phyloP scores from a whole-genome alignment of 2,113 vertebrate species.

The Trachemys scripta region DNA sequence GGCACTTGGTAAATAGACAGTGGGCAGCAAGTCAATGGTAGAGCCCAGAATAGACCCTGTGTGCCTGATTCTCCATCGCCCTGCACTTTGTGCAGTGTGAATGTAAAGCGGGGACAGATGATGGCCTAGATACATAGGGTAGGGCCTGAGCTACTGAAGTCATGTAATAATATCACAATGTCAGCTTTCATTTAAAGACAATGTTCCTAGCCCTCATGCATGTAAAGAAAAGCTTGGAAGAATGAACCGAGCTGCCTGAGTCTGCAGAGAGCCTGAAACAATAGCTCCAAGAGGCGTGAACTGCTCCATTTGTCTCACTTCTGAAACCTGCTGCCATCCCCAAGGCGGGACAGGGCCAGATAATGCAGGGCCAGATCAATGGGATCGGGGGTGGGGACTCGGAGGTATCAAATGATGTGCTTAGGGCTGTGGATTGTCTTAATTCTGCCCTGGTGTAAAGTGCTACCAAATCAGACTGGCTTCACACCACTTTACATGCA shows the following conservation, averaged over 20 bases:
- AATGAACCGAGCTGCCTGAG: neutral
- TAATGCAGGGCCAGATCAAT: neutral
- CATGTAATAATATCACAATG: neutral
- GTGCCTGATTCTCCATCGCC: neutral
- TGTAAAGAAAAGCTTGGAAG: neutral
- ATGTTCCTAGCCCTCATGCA: neutral
- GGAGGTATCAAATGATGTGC: neutral
- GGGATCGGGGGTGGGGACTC: neutral
- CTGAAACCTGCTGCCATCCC: neutral
- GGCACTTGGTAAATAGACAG: neutral
- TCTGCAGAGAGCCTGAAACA: neutral
- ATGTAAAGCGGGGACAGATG: neutral
- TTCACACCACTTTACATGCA: neutral
- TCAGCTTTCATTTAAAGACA: neutral
- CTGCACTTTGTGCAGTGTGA: neutral
- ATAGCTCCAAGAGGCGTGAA: neutral
- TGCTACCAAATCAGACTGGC: rapidly evolving
- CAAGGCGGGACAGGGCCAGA: neutral
- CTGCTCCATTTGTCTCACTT: neutral
- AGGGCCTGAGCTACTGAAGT: neutral
- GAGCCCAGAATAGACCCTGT: neutral
- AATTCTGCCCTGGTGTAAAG: neutral
- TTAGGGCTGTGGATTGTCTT: neutral
- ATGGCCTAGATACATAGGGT: neutral
- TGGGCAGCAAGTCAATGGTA: neutral